phyloP scores from a whole-genome alignment of 2,113 vertebrate species.

The Scophthalmus maximus region DNA sequence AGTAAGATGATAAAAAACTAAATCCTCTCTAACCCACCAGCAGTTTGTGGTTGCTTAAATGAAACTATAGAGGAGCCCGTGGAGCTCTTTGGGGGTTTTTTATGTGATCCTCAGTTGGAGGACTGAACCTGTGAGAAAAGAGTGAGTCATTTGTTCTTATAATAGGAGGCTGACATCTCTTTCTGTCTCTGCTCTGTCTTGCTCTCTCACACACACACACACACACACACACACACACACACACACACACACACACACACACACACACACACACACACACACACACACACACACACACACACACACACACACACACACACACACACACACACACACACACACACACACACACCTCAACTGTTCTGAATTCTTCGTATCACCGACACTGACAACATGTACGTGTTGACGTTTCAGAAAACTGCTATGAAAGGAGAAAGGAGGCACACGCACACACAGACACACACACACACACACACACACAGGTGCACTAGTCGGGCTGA shows the following conservation, averaged over 20 bases:
- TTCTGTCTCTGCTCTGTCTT: constrained; percentile 30
- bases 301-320: neutral
- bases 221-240: neutral
- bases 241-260: neutral
- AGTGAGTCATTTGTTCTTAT: constrained; percentile 52
- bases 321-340: neutral
- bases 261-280: neutral
- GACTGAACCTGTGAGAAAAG: constrained; percentile 45
- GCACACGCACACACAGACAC: neutral
- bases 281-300: neutral
- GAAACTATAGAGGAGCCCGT: constrained; percentile 30
- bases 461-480: neutral
- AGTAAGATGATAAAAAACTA: neutral
- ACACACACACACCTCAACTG: constrained; percentile 10
- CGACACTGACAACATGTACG: constrained; percentile 24
- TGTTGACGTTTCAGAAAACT: constrained; percentile 37
- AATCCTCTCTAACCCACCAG: constrained; percentile 1
- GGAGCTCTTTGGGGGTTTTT: constrained; percentile 13
- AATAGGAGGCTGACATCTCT: constrained; percentile 59
- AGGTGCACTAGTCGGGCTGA: neutral
- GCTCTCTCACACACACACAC: neutral
- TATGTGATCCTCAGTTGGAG: constrained; percentile 33
- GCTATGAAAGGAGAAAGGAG: constrained; percentile 11
- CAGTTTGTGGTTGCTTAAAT: constrained; percentile 14
- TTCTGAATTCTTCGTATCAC: constrained; percentile 20